Conservation (phyloP, 2,113 vertebrate species). For the Scolopax mira region DNA sequence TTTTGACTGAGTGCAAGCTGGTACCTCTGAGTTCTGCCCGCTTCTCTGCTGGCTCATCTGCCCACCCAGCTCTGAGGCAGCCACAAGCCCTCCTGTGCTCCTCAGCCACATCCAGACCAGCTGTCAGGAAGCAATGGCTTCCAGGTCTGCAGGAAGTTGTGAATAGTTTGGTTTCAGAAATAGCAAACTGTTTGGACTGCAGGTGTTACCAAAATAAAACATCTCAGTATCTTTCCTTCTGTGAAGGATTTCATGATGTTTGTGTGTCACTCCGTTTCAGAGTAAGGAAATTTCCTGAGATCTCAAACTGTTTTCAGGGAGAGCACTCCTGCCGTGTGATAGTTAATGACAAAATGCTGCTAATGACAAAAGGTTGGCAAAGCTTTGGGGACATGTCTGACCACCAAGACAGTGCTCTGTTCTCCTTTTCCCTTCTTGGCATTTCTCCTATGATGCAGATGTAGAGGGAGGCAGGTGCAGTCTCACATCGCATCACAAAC, state of each 20-base stretch:
- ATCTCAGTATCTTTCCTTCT: background rate
- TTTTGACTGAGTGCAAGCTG: background rate
- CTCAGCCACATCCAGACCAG: background rate
- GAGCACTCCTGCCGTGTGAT: background rate
- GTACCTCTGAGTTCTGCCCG: background rate
- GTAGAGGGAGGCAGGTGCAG: background rate
- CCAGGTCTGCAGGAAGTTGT: conserved; percentile 22
- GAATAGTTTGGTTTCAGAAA: conserved; percentile 20
- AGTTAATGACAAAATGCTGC: background rate
- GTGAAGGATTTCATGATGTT: background rate
- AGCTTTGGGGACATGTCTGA: background rate
- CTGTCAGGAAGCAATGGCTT: conserved; percentile 29
- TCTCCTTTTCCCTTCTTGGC: background rate
- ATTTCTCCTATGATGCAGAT: background rate
- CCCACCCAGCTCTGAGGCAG: background rate
- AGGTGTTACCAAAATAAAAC: conserved; percentile 30
- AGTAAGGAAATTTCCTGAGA: background rate
- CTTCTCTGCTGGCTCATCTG: background rate
- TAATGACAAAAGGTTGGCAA: background rate
- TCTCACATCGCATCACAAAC: background rate
- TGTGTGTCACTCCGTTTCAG: background rate
- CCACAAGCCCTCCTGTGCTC: background rate
- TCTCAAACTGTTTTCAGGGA: background rate
- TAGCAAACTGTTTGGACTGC: background rate
- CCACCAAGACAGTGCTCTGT: background rate